phyloP scores from a whole-genome alignment of 2,797 vertebrate genomes.

The Sebastes kiyomatsui region DNA sequence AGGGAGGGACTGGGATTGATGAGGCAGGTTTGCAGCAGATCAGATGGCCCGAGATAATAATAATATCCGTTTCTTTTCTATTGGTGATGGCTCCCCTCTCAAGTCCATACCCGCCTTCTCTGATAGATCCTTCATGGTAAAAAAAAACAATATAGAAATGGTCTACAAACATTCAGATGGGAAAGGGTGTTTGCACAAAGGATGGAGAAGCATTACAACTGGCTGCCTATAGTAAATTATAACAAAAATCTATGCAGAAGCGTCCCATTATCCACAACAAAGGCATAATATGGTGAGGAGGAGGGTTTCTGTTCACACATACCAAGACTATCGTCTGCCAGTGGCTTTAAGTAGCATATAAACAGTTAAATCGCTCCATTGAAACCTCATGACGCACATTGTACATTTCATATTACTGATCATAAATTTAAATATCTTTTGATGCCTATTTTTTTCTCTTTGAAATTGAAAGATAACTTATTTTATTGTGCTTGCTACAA shows the following conservation, averaged over 20 bases:
- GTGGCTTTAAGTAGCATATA: neutral
- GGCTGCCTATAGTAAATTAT: neutral
- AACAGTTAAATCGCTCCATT: neutral
- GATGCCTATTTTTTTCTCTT: neutral
- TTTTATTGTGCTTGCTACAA: neutral
- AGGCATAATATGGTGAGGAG: neutral
- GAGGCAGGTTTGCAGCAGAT: conserved; percentile 1
- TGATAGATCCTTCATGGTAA: neutral
- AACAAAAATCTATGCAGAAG: neutral
- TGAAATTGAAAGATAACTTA: neutral
- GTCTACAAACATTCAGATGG: neutral
- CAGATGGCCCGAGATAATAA: neutral
- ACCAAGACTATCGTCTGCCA: neutral
- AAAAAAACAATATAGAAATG: neutral
- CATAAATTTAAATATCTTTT: neutral
- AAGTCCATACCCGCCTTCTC: neutral
- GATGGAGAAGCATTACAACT: neutral
- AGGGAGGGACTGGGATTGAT: neutral
- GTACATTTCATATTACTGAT: neutral
- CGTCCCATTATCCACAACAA: neutral
- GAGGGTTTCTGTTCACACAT: neutral
- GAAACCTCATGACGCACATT: neutral
- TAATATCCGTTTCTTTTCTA: neutral
- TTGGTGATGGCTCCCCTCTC: neutral
- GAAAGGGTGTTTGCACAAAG: neutral